Evolutionary conservation across 2,113 vertebrate species (phyloP), one percentile per base, ranked within the genome.

Genomic region (Rallus limicola): DNA sequence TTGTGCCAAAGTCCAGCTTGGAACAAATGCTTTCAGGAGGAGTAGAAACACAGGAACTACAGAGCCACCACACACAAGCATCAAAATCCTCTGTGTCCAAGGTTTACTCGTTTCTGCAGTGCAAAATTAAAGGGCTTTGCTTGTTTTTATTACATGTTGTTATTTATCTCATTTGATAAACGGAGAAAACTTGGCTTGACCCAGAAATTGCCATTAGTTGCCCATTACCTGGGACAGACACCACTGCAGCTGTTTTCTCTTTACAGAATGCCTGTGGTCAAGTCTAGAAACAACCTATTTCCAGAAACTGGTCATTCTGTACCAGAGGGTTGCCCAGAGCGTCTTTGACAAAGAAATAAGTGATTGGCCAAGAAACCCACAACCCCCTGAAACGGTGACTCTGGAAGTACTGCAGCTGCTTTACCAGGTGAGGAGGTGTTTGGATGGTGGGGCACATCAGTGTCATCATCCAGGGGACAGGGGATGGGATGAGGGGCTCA

Each of bases 291-390:
- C 31, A 40, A 0, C 28, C 5, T 85, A 88, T 82, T 95, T 97
- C 82, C 29, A 84, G 50, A 0, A 83, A 40, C 53, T 98, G 36
- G 94, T 98, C 56, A 2, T 8, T 79, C 31, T 95, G 0, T 97
- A 94, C 78, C 87, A 55, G 65, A 65, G 25, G 5, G 53, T 34
- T 84, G 95, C 84, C 28, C 13, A 53, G 56, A 0, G 29, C 23
- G 72, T 16, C 3, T 5, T 97, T 2, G 15, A 2, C 29, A 2
- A 4, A 4, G 11, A 62, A 40, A 0, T 13, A 13, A 0, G 0
- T 3, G 0, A 0, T 2, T 0, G 0, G 3, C 19, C 4, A 58
- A 11, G 1, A 33, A 0, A 2, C 3, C 28, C 55, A 33, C 3
- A 5, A 2, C 2, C 20, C 28, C 5, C 5, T 20, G 36, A 53